These are phyloP conservation scores for Graphium colonna DNA, from an alignment of 2,888 invertebrate species.

Conservation along the genomic window DNA sequence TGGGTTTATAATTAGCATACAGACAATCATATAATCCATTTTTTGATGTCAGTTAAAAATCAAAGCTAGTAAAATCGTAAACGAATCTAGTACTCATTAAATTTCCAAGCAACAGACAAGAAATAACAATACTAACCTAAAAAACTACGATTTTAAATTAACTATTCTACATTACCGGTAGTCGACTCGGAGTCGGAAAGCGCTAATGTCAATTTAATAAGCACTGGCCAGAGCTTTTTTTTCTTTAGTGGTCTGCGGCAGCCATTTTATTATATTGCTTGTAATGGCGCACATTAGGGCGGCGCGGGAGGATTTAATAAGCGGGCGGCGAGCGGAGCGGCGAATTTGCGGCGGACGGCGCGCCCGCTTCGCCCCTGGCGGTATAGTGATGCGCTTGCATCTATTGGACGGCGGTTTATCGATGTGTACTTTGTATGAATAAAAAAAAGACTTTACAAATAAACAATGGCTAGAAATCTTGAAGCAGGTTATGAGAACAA, in stretches of 20 bases:
- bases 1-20: too few relatives aligned
- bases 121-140: neutral
- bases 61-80: too few relatives aligned
- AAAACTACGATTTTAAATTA: neutral
- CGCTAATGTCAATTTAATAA: slow-evolving; percentile 56
- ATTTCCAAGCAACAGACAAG: too few relatives aligned
- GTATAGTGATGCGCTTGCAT: slow-evolving; percentile 34
- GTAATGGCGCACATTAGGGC: slow-evolving; percentile 75
- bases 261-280: slow-evolving; percentile 69
- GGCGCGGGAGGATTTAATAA: slow-evolving; percentile 75
- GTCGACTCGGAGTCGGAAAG: neutral
- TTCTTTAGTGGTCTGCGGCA: slow-evolving; percentile 30
- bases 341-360: slow-evolving; percentile 59
- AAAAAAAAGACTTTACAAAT: too few relatives aligned
- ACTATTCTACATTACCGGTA: neutral
- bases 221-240: slow-evolving; percentile 32
- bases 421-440: too few relatives aligned
- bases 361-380: slow-evolving; percentile 61
- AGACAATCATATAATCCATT: too few relatives aligned
- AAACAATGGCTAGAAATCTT: too few relatives aligned
- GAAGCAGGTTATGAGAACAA: too few relatives aligned
- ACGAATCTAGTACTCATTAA: too few relatives aligned
- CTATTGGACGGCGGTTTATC: too few relatives aligned
- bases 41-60: too few relatives aligned
- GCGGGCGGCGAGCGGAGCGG: slow-evolving; percentile 53